Percentiles rank a stretch among this genome's conserved stretches.
Conservation (phyloP, 2,888 invertebrate species). For the Polydesmus complanatus region DNA sequence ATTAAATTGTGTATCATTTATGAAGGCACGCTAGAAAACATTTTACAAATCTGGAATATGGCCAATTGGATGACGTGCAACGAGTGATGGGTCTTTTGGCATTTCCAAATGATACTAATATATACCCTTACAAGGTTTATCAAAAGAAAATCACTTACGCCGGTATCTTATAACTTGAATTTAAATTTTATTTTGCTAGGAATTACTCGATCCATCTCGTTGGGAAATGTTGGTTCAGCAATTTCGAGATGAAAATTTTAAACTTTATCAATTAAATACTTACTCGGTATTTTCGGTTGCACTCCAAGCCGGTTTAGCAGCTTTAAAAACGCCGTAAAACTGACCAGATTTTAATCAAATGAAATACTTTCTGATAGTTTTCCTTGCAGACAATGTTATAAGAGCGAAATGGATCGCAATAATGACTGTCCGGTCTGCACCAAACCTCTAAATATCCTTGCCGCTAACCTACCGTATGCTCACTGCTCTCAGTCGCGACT, state of each 20-base stretch:
- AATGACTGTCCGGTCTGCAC: slow-evolving; percentile 86
- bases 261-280: slow-evolving; percentile 80
- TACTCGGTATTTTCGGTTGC: slow-evolving; percentile 84
- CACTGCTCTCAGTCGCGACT: slow-evolving; percentile 92
- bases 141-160: neutral
- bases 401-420: slow-evolving; percentile 44
- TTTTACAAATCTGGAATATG: slow-evolving; percentile 74
- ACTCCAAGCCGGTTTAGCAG: slow-evolving; percentile 83
- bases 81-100: slow-evolving; percentile 91
- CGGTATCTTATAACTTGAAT: too few species aligned
- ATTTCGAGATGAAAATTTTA: slow-evolving; percentile 86
- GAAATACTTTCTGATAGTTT: neutral
- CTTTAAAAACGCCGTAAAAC: slow-evolving; percentile 70
- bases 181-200: slow-evolving; percentile 24
- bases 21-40: slow-evolving; percentile 75
- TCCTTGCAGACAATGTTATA: slow-evolving; percentile 27
- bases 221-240: slow-evolving; percentile 77
- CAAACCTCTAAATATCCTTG: slow-evolving; percentile 71
- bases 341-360: neutral
- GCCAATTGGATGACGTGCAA: slow-evolving; percentile 72
- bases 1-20: neutral
- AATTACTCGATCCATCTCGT: slow-evolving; percentile 45
- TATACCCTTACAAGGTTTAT: slow-evolving; percentile 23
- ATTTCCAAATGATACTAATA: slow-evolving; percentile 67
- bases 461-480: slow-evolving; percentile 68